A percentile compares a stretch with the other conserved stretches of the same genome.
Evolutionary conservation across 2,113 vertebrate genomes (phyloP).

Genomic region (Silurus glanis): DNA sequence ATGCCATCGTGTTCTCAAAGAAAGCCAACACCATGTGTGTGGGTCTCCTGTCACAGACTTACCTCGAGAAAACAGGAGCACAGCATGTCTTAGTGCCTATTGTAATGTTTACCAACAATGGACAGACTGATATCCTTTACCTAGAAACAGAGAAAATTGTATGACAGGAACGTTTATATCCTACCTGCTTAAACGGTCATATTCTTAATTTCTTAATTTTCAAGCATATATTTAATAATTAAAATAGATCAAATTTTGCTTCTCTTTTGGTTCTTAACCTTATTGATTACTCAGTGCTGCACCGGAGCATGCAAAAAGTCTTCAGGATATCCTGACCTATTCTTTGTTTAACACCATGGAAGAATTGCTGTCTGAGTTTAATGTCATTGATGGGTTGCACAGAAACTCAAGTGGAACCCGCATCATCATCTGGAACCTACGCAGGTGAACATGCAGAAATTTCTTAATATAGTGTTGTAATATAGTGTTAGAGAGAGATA

Average conservation of each 20-base stretch:
- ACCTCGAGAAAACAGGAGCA: constrained; percentile 73
- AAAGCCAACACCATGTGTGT: constrained; percentile 74
- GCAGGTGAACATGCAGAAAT: constrained; percentile 71
- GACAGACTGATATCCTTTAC: constrained; percentile 45
- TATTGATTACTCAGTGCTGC: constrained; percentile 68
- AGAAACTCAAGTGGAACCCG: constrained; percentile 81
- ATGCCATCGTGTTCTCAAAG: constrained; percentile 91
- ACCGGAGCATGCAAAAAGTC: constrained; percentile 73
- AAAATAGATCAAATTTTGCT: no score
- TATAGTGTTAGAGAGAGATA: no score
- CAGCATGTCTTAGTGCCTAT: not conserved
- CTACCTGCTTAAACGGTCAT: no score
- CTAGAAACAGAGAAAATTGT: no score
- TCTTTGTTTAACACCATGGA: constrained; percentile 80
- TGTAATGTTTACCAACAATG: constrained; percentile 57
- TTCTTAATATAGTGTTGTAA: not conserved
- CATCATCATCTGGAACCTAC: constrained; percentile 95
- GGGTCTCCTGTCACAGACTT: constrained; percentile 72
- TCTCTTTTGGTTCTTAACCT: constrained; percentile 71
- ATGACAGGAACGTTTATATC: no score
- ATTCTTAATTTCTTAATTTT: no score
- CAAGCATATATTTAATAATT: no score
- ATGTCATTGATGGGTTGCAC: constrained; percentile 67
- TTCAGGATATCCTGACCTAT: constrained; percentile 81
- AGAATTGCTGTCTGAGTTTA: constrained; percentile 81